Evolutionary conservation across 2,797 vertebrate genomes (phyloP).

Genomic region (Pantherophis vulpinus): DNA sequence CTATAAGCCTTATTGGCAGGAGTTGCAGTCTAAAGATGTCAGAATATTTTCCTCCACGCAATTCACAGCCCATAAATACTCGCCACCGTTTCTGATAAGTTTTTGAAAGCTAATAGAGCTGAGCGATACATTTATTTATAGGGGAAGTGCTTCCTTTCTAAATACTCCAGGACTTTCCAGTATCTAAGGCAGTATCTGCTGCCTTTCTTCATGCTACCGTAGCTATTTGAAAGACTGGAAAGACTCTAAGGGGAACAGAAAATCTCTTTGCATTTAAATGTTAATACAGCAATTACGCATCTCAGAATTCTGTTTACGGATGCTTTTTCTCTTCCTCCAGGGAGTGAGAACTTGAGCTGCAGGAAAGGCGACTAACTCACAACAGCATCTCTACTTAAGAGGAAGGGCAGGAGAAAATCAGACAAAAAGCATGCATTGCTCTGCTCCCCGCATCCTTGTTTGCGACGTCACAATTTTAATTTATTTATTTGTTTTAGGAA

Average conservation of each 20-base stretch:
- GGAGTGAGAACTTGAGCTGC: neutral
- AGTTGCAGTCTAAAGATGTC: neutral
- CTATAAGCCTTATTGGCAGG: neutral
- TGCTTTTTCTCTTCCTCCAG: neutral
- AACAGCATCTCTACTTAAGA: neutral
- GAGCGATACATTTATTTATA: slow-evolving; percentile 17
- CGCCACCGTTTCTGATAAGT: slow-evolving; percentile 22
- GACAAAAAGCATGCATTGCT: neutral
- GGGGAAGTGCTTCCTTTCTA: slow-evolving; percentile 8
- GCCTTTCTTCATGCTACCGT: neutral
- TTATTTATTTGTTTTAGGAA: too few relatives aligned
- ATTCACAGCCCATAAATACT: slow-evolving; percentile 26
- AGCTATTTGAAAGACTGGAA: slow-evolving; percentile 37
- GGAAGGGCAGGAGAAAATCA: neutral
- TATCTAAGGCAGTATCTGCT: slow-evolving; percentile 1
- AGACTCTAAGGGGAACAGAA: slow-evolving; percentile 48
- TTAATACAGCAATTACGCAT: slow-evolving; percentile 41
- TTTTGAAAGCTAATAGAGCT: neutral
- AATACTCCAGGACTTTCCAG: neutral
- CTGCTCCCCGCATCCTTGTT: neutral
- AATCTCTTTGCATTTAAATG: slow-evolving; percentile 42
- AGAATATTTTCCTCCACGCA: neutral
- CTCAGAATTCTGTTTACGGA: neutral
- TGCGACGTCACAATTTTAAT: neutral
- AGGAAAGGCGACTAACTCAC: neutral